Conservation (phyloP, 2,888 invertebrate genomes). For the Synanthedon andrenaeformis region DNA sequence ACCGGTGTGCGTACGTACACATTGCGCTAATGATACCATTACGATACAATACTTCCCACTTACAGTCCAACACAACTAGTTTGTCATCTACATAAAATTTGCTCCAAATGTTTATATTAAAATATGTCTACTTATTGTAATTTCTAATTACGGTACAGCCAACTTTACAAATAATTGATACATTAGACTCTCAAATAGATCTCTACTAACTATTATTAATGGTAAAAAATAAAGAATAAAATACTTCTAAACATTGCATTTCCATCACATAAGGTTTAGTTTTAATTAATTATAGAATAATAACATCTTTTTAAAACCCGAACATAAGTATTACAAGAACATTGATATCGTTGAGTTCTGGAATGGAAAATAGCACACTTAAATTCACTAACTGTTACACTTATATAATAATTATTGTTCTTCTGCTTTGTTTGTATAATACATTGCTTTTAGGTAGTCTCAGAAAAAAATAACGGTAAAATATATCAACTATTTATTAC, state of each 20-base stretch:
- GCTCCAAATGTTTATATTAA: conserved; percentile 70
- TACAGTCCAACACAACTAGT: conserved; percentile 67
- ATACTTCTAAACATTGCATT: conserved; percentile 72
- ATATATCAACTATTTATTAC: conserved; percentile 61
- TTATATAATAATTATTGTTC: conserved; percentile 71
- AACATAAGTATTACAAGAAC: conserved; percentile 68
- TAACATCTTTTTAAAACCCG: conserved; percentile 67
- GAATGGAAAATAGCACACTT: conserved; percentile 71
- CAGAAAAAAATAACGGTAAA: conserved; percentile 68
- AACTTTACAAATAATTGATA: conserved; percentile 72
- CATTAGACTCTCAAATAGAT: conserved; percentile 72
- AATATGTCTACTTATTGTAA: conserved; percentile 70
- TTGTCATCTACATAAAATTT: conserved; percentile 69
- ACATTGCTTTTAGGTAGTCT: conserved; percentile 66
- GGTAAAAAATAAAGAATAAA: conserved; percentile 71
- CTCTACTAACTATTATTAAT: conserved; percentile 71
- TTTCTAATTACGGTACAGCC: conserved; percentile 69
- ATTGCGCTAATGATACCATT: conserved; percentile 50
- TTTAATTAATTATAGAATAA: conserved; percentile 67
- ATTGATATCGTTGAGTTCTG: conserved; percentile 69
- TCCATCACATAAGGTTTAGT: conserved; percentile 71
- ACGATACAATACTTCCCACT: conserved; percentile 63
- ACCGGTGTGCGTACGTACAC: conserved; percentile 65
- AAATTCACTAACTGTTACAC: conserved; percentile 71
- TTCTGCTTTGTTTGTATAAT: conserved; percentile 68